Conservation (phyloP, 2,797 vertebrate genomes). For the Pseudocheirus occidentalis region DNA sequence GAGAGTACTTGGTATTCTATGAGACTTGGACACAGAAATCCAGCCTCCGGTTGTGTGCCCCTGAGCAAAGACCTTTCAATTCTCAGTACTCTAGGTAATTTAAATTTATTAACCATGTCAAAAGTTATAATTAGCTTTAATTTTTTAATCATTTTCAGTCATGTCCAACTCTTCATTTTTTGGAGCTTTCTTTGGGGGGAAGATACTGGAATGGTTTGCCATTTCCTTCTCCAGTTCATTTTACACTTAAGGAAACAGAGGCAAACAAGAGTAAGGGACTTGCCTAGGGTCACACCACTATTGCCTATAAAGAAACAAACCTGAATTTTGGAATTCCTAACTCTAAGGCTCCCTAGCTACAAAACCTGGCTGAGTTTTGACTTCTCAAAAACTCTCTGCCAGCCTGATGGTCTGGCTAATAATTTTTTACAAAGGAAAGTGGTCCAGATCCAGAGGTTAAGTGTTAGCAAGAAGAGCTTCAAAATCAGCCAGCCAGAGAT, state of each 20-base stretch:
- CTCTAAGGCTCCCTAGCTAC: not conserved
- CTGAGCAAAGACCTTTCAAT: not conserved
- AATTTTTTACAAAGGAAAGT: not conserved
- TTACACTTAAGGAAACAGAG: not conserved
- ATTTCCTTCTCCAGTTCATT: not conserved
- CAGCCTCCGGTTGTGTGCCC: not conserved
- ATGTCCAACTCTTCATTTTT: not conserved
- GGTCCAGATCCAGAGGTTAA: not conserved
- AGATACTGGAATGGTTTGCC: not conserved
- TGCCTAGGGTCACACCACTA: not conserved
- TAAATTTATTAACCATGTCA: not conserved
- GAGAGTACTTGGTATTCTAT: not conserved
- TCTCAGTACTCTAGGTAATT: not conserved
- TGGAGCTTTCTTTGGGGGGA: not conserved
- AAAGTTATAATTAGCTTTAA: conserved; percentile 13
- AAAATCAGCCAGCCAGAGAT: not conserved
- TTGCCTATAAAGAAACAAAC: not conserved
- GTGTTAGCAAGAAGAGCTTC: not conserved
- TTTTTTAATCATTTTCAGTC: not conserved
- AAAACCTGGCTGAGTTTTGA: not conserved
- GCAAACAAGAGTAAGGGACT: not conserved
- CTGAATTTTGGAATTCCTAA: not conserved
- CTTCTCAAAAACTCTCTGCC: not conserved
- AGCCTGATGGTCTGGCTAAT: not conserved
- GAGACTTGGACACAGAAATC: not conserved